Conservation (phyloP, 2,797 vertebrate species). For the Molossus molossus region DNA sequence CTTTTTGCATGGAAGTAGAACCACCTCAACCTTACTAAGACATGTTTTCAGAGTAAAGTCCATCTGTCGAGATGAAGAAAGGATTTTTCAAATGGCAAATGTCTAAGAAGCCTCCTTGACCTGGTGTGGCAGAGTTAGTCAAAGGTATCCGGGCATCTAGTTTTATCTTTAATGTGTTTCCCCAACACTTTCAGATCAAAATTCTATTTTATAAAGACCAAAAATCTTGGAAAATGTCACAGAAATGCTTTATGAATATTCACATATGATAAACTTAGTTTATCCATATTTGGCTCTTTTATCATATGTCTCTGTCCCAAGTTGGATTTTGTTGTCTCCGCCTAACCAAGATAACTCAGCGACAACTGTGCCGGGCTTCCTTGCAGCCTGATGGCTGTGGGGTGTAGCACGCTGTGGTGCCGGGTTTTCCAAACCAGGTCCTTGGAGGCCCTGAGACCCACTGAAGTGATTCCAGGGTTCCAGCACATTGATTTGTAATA, state of each 20-base stretch:
- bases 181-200: slow-evolving; percentile 8
- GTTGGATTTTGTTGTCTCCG: not conserved
- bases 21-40: not conserved
- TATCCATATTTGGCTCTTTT: not conserved
- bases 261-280: slow-evolving; percentile 53
- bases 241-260: slow-evolving; percentile 73
- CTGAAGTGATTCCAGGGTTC: not conserved
- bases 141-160: not conserved
- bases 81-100: not conserved
- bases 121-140: not conserved
- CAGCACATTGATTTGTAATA: not conserved
- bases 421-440: not conserved
- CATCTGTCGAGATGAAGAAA: not conserved
- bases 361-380: not conserved
- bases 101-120: not conserved
- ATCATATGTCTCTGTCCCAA: not conserved
- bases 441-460: not conserved
- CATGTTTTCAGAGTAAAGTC: not conserved
- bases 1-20: not conserved
- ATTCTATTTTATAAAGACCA: slow-evolving; percentile 34
- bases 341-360: not conserved
- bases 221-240: slow-evolving; percentile 72
- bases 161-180: slow-evolving; percentile 52
- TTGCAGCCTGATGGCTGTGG: not conserved
- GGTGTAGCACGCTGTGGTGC: not conserved